Conservation (phyloP, 2,888 invertebrate species). For the Nowickia ferox region DNA sequence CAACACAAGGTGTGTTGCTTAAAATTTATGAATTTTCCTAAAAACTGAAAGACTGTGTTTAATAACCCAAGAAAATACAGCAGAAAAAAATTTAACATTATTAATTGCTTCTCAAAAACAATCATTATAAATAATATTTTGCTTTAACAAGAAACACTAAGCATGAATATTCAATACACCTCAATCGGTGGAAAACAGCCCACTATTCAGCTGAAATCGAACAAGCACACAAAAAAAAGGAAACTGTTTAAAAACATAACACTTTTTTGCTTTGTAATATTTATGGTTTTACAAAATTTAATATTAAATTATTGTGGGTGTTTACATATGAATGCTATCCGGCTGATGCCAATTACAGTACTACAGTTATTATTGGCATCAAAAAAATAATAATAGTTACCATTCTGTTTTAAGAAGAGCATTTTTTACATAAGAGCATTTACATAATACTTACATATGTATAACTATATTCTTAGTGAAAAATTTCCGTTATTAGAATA, state of each 20-base stretch:
- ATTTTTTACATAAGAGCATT: too few species aligned
- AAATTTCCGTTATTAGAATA: too few species aligned
- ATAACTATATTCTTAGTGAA: too few species aligned
- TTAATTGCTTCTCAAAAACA: slow-evolving; percentile 71
- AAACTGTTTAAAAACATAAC: slow-evolving; percentile 20
- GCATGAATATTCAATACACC: slow-evolving; percentile 37
- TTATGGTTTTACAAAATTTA: slow-evolving; percentile 39
- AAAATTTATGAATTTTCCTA: slow-evolving; percentile 62
- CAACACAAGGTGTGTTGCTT: slow-evolving; percentile 66
- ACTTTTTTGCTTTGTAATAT: slow-evolving; percentile 30
- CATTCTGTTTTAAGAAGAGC: too few species aligned
- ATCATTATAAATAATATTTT: slow-evolving; percentile 69
- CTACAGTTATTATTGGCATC: neutral
- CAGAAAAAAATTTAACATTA: slow-evolving; percentile 30
- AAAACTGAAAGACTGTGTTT: slow-evolving; percentile 29
- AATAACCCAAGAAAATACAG: slow-evolving; percentile 28
- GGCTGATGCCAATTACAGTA: slow-evolving; percentile 13
- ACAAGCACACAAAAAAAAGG: neutral
- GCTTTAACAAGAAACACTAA: neutral
- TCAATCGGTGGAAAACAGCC: slow-evolving; percentile 43
- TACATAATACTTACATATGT: too few species aligned
- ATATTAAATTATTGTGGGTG: slow-evolving; percentile 60
- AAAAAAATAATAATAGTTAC: neutral
- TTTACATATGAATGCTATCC: slow-evolving; percentile 37
- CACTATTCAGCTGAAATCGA: slow-evolving; percentile 38